Evolutionary conservation across 1,140 invertebrate species (phyloP), one percentile per base, ranked within the genome.

Genomic region (Drosophila nigrodunni): DNA sequence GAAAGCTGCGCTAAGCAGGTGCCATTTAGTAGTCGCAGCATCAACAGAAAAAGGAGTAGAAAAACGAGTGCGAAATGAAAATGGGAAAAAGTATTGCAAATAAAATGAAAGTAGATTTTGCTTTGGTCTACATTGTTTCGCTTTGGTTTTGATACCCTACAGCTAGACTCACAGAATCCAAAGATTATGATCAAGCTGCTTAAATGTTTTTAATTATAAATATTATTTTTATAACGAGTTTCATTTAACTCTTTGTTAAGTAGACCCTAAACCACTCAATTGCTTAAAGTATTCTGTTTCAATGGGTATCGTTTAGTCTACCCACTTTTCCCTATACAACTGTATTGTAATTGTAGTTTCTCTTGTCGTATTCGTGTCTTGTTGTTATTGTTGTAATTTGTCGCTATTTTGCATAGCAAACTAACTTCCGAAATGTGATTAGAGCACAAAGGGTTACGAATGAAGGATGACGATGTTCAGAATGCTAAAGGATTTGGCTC

Each of bases 391-490:
- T 72, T 78, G 77, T 78, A 80, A 77, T 69, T 78, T 80, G 78
- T 71, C 78, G 71, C 80, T 67, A 67, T 77, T 85, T 89, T 81
- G 74, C 77, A 75, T 80, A 61, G 77, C 55, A 67, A 82, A 88
- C 79, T 82, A 62, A 75, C 68, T 62, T 69, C 10, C 9, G 49
- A 75, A 89, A 89, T 81, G 71, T 74, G 85, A 89, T 89, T 89
- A 89, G 72, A 60, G 54, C 64, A 62, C 66, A 74, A 61, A 68
- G 55, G 60, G 30, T 41, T 18, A 2, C 37, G 39, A 43, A 43
- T 25, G 5, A 41, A 25, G n/a, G 8, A 25, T 8, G 15, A 47
- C 18, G 43, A 60, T 34, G 43, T 7, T 5, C n/a, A 47, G 30
- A n/a, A 47, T 47, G 55, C 9, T 18, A 62, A 62, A 61, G 49